Evolutionary conservation across 2,113 vertebrate species (phyloP).

Genomic region (zebrafish (Danio rerio)): DNA sequence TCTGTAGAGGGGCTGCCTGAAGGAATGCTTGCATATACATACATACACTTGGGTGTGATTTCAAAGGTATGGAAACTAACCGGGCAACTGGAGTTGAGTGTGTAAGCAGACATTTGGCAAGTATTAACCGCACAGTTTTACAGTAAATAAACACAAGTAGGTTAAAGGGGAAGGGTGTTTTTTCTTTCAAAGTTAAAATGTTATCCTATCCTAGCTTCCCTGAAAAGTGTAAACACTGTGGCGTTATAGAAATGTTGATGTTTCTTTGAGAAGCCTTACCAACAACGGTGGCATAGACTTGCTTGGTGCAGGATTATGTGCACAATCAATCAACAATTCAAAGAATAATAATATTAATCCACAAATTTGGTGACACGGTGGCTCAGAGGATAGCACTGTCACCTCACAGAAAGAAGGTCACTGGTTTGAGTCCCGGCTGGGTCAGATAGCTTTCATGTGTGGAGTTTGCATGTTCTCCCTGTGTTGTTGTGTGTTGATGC

Average conservation of each 20-base stretch:
- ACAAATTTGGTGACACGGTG: too few relatives aligned
- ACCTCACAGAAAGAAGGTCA: too few relatives aligned
- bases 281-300: background rate
- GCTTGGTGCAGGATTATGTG: background rate
- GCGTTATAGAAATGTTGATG: background rate
- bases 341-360: too few relatives aligned
- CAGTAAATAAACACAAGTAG: background rate
- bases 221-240: background rate
- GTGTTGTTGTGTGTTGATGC: too few relatives aligned
- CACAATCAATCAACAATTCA: too few relatives aligned
- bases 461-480: too few relatives aligned
- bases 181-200: background rate
- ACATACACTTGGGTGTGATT: conserved; percentile 30
- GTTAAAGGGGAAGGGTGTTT: background rate
- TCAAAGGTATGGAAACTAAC: conserved; percentile 22
- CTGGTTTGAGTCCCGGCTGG: too few relatives aligned
- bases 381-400: too few relatives aligned
- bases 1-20: conserved; percentile 13
- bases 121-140: background rate
- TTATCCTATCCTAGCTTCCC: background rate
- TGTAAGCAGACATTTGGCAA: conserved; percentile 59
- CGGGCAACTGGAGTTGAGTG: conserved; percentile 61
- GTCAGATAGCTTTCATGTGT: too few relatives aligned
- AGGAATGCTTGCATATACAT: conserved; percentile 14
- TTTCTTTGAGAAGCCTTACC: background rate